Evolutionary conservation across 2,113 vertebrate genomes (phyloP), one percentile per base, ranked within the genome.

Genomic region (Xerus inauris): DNA sequence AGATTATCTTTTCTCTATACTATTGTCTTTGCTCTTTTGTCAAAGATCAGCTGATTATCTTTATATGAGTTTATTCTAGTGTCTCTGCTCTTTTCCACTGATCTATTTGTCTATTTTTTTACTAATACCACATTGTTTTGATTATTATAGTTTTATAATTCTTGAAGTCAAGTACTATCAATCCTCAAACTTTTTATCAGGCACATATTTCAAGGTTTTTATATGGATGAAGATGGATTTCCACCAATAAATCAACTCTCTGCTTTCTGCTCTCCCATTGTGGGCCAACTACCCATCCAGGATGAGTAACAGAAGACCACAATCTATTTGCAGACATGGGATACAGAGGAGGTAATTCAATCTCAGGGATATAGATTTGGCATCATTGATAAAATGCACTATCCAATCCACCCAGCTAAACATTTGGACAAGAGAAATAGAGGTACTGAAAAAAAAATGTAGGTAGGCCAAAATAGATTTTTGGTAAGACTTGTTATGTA

Each of bases 371-470:
- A 91, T 3, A 89, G 38, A 91, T 20, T 83, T 88, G 69, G 30
- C 42, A 16, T 89, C 79, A 83, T 24, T 95, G 82, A 97, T 35
- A 91, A 96, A 91, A 87, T 71, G 42, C 5, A 80, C 6, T 87
- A 49, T 42, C 85, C 75, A 81, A 81, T 71, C n/a, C 47, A 71
- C 11, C 45, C 62, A 97, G 19, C 16, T 88, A 96, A 91, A 32
- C 72, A 71, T 85, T 85, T 82, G 71, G 45, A 89, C 77, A 91
- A 83, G n/a, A 5, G 13, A 92, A 96, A 92, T 47, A 90, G 5
- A 76, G 86, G 67, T 87, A 84, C 8, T 72, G 69, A 20, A 79
- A 86, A 59, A 59, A 67, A 83, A 81, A 47, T 40, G 65, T 91
- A 62, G 40, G 24, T 82, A 30, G 28, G 17, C n/a, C 86, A 93